A percentile compares a stretch with the other conserved stretches of the same genome.
Evolutionary conservation across 2,113 vertebrate genomes (phyloP).

Genomic region (Strigops habroptila): DNA sequence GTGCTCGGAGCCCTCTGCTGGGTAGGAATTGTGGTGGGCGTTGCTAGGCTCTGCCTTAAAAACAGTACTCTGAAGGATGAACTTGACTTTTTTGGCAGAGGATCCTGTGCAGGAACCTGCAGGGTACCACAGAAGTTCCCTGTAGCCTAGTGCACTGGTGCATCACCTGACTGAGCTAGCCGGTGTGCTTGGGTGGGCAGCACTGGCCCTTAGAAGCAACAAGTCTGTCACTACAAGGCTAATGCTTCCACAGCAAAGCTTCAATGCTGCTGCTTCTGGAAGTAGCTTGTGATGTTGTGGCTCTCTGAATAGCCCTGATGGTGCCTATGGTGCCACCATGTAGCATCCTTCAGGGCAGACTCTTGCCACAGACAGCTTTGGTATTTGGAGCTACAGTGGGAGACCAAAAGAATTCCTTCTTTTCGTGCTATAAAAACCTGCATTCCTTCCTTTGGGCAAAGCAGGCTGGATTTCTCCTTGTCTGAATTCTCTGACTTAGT

Average conservation of each 20-base stretch:
- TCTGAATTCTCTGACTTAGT: constrained; percentile 42
- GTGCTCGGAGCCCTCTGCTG: not conserved
- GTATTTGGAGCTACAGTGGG: constrained; percentile 1
- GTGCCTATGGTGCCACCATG: fast-evolving
- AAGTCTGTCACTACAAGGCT: not conserved
- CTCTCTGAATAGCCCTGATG: not conserved
- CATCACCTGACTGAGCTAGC: fast-evolving
- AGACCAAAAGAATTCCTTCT: constrained; percentile 21
- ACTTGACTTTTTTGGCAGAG: not conserved
- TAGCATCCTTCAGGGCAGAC: not conserved
- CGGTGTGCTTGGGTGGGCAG: not conserved
- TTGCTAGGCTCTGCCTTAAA: not conserved
- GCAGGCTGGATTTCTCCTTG: constrained; percentile 5
- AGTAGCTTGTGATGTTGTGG: not conserved
- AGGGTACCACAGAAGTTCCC: too few species aligned
- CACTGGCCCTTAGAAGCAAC: fast-evolving
- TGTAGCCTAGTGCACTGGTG: fast-evolving
- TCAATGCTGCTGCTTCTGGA: not conserved
- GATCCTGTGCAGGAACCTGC: not conserved
- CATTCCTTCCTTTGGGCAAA: constrained; percentile 47
- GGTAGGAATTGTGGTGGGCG: not conserved
- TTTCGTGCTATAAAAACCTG: constrained; percentile 32
- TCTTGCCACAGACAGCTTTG: not conserved
- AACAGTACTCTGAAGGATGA: not conserved
- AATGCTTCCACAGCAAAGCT: not conserved